Conservation (phyloP, 2,888 invertebrate species). For the Lagria hirta region DNA sequence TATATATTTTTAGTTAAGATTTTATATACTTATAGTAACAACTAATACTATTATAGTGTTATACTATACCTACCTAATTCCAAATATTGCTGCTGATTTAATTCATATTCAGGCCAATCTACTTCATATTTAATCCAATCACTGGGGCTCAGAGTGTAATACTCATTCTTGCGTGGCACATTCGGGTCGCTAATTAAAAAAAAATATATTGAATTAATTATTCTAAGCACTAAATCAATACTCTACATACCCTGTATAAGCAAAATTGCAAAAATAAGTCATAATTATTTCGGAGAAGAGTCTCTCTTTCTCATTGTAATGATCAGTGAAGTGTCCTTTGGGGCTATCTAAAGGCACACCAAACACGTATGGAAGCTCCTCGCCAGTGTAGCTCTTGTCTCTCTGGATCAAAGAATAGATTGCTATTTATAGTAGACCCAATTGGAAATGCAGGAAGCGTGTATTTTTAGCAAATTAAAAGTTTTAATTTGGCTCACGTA, state of each 20-base stretch:
- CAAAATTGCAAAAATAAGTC: constrained; percentile 89
- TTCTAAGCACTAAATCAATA: constrained; percentile 24
- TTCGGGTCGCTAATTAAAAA: constrained; percentile 69
- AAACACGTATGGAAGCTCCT: constrained; percentile 84
- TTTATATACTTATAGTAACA: neutral
- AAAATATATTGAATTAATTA: constrained; percentile 7
- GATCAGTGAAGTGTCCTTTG: constrained; percentile 68
- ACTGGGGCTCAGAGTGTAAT: constrained; percentile 63
- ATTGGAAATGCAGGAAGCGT: constrained; percentile 14
- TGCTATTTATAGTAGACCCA: constrained; percentile 32
- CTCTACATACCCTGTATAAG: constrained; percentile 86
- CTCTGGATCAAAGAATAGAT: constrained; percentile 56
- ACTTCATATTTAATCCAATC: constrained; percentile 68
- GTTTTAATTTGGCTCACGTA: no score
- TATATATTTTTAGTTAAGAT: neutral
- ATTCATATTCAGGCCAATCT: constrained; percentile 84
- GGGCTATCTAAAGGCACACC: constrained; percentile 75
- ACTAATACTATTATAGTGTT: constrained; percentile 6
- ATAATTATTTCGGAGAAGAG: constrained; percentile 83
- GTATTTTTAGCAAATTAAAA: constrained; percentile 4
- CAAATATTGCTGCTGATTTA: constrained; percentile 73
- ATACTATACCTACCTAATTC: constrained; percentile 64
- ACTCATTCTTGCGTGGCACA: constrained; percentile 67
- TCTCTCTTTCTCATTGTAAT: constrained; percentile 76
- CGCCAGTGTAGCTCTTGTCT: constrained; percentile 77